A percentile compares a stretch with the other conserved stretches of the same genome.
These are phyloP conservation scores for Ptychoptera contaminata DNA, from an alignment of 2,888 invertebrate species.

Conservation along the genomic window DNA sequence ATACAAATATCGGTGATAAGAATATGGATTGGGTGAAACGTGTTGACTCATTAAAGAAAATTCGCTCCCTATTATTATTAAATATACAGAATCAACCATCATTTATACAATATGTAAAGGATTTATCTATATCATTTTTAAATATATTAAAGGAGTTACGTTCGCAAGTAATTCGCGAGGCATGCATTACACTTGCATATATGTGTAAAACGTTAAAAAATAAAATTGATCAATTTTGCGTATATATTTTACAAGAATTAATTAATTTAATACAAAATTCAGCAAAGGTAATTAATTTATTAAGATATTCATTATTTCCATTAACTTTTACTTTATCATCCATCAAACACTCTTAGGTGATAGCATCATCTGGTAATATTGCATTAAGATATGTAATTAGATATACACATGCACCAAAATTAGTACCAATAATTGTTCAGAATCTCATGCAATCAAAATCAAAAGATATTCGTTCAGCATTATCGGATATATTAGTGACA, in stretches of 20 bases:
- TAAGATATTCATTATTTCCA: too few species aligned
- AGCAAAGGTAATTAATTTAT: conserved; percentile 79
- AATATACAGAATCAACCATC: conserved; percentile 52
- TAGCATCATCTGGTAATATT: conserved; percentile 76
- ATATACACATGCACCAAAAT: conserved; percentile 62
- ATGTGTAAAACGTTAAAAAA: conserved; percentile 70
- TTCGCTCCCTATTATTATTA: conserved; percentile 67
- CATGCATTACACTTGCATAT: conserved; percentile 87
- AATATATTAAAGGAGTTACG: conserved; percentile 72
- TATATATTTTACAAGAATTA: conserved; percentile 64
- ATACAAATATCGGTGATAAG: conserved; percentile 60
- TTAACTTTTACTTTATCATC: too few species aligned
- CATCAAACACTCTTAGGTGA: too few species aligned
- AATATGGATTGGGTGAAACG: conserved; percentile 89
- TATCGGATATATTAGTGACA: conserved; percentile 70
- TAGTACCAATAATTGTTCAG: conserved; percentile 62
- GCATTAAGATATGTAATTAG: conserved; percentile 78
- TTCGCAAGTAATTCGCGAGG: conserved; percentile 87
- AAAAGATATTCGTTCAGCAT: conserved; percentile 66
- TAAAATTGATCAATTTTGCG: conserved; percentile 74
- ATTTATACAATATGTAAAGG: conserved; percentile 61
- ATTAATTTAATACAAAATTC: conserved; percentile 88
- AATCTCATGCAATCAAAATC: conserved; percentile 71
- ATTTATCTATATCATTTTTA: conserved; percentile 65
- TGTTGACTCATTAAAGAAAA: conserved; percentile 77